These are phyloP conservation scores for Galagoides demidoff DNA, from an alignment of 2,797 vertebrate species.

Conservation along the genomic window DNA sequence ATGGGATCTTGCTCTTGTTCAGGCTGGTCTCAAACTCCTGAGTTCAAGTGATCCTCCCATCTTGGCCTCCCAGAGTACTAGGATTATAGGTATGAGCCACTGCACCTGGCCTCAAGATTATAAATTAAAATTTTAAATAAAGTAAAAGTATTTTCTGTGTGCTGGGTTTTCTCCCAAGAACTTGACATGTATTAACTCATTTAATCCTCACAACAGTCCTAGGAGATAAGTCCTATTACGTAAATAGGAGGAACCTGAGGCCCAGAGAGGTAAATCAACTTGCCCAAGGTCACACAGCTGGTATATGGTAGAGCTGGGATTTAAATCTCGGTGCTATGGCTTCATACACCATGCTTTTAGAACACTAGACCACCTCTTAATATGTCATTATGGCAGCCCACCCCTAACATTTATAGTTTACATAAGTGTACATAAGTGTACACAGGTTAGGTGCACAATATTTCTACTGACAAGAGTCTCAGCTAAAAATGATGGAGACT, in stretches of 20 bases:
- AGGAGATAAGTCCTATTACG: not conserved
- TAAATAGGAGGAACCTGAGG: not conserved
- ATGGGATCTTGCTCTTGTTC: too few species aligned
- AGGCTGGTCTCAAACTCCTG: too few species aligned
- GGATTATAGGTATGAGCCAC: too few species aligned
- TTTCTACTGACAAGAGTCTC: not conserved
- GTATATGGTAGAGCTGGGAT: not conserved
- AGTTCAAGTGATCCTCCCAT: too few species aligned
- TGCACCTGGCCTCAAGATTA: not conserved
- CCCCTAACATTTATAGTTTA: not conserved
- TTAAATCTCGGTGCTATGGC: not conserved
- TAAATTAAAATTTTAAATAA: not conserved
- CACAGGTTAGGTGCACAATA: not conserved
- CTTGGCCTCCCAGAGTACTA: too few species aligned
- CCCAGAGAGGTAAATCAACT: not conserved
- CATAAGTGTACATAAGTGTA: not conserved
- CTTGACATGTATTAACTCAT: not conserved
- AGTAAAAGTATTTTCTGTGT: not conserved
- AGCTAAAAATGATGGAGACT: not conserved
- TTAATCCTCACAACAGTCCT: not conserved
- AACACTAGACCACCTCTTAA: not conserved
- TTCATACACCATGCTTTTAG: not conserved
- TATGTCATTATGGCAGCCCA: not conserved
- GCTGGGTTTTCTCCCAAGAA: not conserved
- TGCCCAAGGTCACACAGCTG: not conserved